These are phyloP conservation scores for Trididemnum clinides DNA, from an alignment of 23 tunicate species.

Conservation along the genomic window DNA sequence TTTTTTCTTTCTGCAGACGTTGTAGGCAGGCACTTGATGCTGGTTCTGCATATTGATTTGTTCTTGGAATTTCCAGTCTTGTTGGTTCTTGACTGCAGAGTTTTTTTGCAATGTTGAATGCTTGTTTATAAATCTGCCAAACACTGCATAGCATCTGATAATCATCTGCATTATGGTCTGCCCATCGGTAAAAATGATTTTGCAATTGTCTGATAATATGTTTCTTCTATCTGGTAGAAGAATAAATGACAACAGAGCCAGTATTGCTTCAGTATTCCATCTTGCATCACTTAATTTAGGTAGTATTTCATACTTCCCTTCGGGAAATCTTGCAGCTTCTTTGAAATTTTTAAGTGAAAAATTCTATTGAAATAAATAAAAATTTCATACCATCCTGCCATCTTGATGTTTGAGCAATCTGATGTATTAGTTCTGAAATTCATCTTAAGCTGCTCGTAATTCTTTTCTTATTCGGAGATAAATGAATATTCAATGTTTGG, in stretches of 20 bases:
- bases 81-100: no score
- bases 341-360: not conserved
- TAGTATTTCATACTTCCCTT: not conserved
- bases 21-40: no score
- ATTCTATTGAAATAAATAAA: not conserved
- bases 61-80: no score
- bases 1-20: no score
- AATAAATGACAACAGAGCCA: not conserved
- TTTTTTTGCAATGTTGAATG: no score
- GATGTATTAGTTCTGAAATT: not conserved
- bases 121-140: no score
- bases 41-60: no score
- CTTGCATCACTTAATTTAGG: not conserved
- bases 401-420: not conserved
- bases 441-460: not conserved
- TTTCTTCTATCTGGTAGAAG: not conserved
- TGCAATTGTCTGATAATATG: not conserved
- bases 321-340: not conserved
- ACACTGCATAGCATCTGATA: not conserved
- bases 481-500: not conserved
- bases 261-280: not conserved
- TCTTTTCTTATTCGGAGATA: not conserved
- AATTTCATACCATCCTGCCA: not conserved
- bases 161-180: not conserved
- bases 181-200: not conserved